These are phyloP conservation scores for Phenacoccus solenopsis DNA, from an alignment of 1,140 invertebrate species.

Conservation along the genomic window DNA sequence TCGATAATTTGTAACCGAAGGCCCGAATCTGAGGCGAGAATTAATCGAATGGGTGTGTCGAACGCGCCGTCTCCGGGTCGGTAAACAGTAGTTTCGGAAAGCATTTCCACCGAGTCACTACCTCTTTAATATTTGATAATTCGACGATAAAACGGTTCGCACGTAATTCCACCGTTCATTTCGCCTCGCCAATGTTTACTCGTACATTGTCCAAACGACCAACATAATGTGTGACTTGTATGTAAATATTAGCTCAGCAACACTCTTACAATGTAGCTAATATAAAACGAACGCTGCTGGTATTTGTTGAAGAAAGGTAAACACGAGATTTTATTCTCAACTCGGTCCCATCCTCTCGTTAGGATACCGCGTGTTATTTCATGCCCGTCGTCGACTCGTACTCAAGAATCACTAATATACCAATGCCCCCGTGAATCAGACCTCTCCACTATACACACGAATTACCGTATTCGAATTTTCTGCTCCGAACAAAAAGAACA, in stretches of 20 bases:
- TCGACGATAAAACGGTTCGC: constrained; percentile 6
- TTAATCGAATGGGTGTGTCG: constrained; percentile 12
- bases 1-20: not conserved
- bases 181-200: not conserved
- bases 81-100: constrained; percentile 8
- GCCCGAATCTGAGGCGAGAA: not conserved
- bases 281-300: not conserved
- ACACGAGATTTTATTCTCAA: not conserved
- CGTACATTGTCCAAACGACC: not conserved
- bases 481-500: not conserved
- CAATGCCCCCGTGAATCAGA: not conserved
- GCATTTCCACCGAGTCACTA: constrained; percentile 6
- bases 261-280: constrained; percentile 15
- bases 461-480: not conserved
- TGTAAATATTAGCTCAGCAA: constrained; percentile 17
- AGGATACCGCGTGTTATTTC: not conserved
- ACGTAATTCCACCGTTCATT: not conserved
- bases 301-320: constrained; percentile 8
- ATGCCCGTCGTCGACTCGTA: no score
- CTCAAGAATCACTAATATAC: not conserved
- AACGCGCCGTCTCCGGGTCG: not conserved
- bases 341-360: not conserved
- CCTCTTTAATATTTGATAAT: constrained; percentile 6
- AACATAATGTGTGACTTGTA: not conserved
- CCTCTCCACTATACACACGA: not conserved